phyloP scores from a whole-genome alignment of 2,888 invertebrate species.

The Ennomos quercinarius region DNA sequence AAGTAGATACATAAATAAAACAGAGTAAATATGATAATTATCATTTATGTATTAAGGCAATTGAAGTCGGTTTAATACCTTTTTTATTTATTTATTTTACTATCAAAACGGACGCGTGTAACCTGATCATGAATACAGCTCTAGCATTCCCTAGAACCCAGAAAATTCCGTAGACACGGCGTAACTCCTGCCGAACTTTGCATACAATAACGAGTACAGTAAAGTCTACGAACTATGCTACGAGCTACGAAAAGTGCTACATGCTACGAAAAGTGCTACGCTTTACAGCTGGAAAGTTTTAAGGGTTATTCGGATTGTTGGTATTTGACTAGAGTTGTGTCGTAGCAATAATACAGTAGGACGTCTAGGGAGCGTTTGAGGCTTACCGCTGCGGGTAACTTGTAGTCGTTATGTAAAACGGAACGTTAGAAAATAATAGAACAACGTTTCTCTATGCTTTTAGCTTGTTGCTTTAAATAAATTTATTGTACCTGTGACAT shows the following conservation, averaged over 20 bases:
- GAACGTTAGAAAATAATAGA: slow-evolving; percentile 10
- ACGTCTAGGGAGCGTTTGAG: slow-evolving; percentile 26
- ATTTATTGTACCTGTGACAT: no score
- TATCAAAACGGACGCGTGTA: no score
- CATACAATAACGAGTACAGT: slow-evolving; percentile 34
- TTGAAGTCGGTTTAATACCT: no score
- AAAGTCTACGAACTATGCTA: slow-evolving; percentile 37
- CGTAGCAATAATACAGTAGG: slow-evolving; percentile 24
- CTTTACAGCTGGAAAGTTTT: slow-evolving; percentile 37
- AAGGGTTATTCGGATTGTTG: slow-evolving; percentile 37
- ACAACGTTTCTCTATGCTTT: no score
- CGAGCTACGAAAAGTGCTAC: slow-evolving; percentile 41
- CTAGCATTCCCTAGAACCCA: slow-evolving; percentile 6
- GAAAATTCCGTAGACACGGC: slow-evolving; percentile 6
- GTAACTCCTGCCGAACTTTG: slow-evolving; percentile 28
- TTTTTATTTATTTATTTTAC: no score
- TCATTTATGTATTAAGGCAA: no score
- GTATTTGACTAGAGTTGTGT: slow-evolving; percentile 34
- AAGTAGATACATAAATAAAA: no score
- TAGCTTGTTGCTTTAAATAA: no score
- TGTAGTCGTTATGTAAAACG: slow-evolving; percentile 15
- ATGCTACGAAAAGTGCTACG: slow-evolving; percentile 39
- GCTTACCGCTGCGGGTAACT: slow-evolving; percentile 9
- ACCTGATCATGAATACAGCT: slow-evolving; percentile 3
- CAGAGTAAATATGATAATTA: no score